A percentile compares a stretch with the other conserved stretches of the same genome.
Conservation (phyloP, 2,888 invertebrate genomes). For the Fissipunctia ypsillon region DNA sequence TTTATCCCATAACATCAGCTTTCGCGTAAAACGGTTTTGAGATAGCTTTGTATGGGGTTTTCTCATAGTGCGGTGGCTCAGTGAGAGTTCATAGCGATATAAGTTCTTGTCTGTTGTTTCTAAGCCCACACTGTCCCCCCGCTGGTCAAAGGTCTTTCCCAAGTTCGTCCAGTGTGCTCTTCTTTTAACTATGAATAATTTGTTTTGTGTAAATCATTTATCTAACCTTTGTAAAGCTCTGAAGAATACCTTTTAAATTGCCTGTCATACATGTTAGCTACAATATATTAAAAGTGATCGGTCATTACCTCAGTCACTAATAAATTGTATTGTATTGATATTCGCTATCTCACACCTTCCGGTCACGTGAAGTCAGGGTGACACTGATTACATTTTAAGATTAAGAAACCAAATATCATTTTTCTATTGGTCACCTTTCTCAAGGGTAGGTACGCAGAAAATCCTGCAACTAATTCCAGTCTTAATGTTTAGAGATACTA, state of each 20-base stretch:
- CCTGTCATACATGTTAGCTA: not conserved
- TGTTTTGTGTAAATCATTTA: not conserved
- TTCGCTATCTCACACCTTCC: not conserved
- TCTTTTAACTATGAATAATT: not conserved
- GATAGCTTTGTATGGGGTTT: too few relatives aligned
- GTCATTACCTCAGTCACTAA: not conserved
- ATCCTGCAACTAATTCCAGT: not conserved
- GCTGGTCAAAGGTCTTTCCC: not conserved
- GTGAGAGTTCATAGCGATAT: not conserved
- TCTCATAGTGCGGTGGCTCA: too few relatives aligned
- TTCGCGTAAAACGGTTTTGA: too few relatives aligned
- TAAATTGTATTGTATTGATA: not conserved
- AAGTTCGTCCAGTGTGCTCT: not conserved
- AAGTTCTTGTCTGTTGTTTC: not conserved
- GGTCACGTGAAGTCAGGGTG: constrained; percentile 18
- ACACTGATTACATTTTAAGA: constrained; percentile 10
- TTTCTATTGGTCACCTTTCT: not conserved
- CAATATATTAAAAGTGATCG: not conserved
- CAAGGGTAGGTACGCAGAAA: not conserved
- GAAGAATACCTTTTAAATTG: not conserved
- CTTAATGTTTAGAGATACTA: too few relatives aligned
- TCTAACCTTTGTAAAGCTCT: not conserved
- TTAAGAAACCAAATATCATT: not conserved
- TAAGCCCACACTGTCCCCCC: not conserved
- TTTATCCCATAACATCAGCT: too few relatives aligned